Base-by-base conservation (phyloP, 1,140 invertebrate genomes). In the Tetramorium parvispinum region DNA sequence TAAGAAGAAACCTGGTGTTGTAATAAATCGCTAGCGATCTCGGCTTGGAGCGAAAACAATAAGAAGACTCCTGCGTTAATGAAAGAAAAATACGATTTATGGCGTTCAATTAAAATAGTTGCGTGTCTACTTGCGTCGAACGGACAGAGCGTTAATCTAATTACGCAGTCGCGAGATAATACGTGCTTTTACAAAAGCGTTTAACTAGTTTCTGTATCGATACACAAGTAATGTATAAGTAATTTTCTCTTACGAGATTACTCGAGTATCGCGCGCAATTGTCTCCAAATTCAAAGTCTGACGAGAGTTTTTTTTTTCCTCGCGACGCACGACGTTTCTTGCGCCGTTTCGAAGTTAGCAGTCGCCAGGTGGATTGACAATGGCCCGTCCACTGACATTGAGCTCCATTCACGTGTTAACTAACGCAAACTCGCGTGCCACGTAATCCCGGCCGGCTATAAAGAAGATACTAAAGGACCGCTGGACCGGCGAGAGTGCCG, bases 381-480 rank as follows among this genome's bases (percentile, higher is more conserved):
- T 83, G 7, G 55, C 40, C 10, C 21, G 53, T 57, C 43, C 43
- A 61, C 49, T 49, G 79, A 75, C 53, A 59, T 37, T 21, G 37
- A 43, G 37, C 40, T 40, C 53, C 68, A 83, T 75, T 75, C 68
- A 59, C 18, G 32, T 40, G 53, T 59, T 82, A 82, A 82, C 68
- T 73, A 83, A 83, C 71, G 37, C 27, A 32, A 73, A 27, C 40
- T 85, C 57, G 82, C 73, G 59, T 78, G 82, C 61, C 75, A 78
- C 46, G 73, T 78, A 85, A 85, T 77, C 53, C 68, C 55, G 40
- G n/a, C 18, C 32, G 40, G 79, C 40, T 59, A 11, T 85, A 70
- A 59, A 86, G 66, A 81, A 61, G 53, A 75, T 32, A 59, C 68
- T 75, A 83, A 83, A 83, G 43, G 43, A 7, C 40, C 27, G 63